These are phyloP conservation scores for Holcopasites calliopsidis DNA, from an alignment of 1,140 invertebrate genomes.

Conservation along the genomic window DNA sequence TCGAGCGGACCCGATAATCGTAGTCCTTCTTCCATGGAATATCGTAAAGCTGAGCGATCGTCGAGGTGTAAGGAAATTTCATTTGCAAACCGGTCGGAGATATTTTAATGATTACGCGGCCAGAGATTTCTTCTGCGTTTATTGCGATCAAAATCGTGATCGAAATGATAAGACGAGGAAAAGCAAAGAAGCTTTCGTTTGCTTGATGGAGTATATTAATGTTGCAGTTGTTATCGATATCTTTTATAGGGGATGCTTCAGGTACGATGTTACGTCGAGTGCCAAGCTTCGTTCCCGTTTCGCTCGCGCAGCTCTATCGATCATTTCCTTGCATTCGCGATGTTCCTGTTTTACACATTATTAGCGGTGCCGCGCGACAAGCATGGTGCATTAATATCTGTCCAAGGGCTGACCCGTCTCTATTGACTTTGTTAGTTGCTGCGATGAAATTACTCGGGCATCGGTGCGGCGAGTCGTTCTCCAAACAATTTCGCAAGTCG, in stretches of 20 bases:
- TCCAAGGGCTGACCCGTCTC: slow-evolving; percentile 13
- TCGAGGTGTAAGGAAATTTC: not conserved
- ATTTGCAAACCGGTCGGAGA: not conserved
- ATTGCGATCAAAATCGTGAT: too few species aligned
- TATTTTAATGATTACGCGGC: not conserved
- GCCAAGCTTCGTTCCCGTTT: not conserved
- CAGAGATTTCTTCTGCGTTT: not conserved
- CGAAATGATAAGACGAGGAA: too few species aligned
- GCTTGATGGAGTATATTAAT: too few species aligned
- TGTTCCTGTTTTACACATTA: slow-evolving; percentile 2
- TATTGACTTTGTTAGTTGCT: slow-evolving; percentile 24
- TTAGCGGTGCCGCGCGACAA: not conserved
- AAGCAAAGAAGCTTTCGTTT: too few species aligned
- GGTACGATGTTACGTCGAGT: not conserved
- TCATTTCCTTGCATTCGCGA: not conserved
- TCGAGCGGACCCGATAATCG: slow-evolving; percentile 12
- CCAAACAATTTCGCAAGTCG: slow-evolving; percentile 33
- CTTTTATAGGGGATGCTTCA: too few species aligned
- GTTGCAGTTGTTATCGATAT: too few species aligned
- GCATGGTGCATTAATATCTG: slow-evolving; percentile 21
- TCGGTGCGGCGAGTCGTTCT: not conserved
- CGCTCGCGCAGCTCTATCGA: too few species aligned
- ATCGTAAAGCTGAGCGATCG: not conserved
- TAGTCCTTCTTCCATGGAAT: not conserved
- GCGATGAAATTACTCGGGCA: slow-evolving; percentile 28